phyloP scores from a whole-genome alignment of 2,113 vertebrate species.

The Hippolais icterina region DNA sequence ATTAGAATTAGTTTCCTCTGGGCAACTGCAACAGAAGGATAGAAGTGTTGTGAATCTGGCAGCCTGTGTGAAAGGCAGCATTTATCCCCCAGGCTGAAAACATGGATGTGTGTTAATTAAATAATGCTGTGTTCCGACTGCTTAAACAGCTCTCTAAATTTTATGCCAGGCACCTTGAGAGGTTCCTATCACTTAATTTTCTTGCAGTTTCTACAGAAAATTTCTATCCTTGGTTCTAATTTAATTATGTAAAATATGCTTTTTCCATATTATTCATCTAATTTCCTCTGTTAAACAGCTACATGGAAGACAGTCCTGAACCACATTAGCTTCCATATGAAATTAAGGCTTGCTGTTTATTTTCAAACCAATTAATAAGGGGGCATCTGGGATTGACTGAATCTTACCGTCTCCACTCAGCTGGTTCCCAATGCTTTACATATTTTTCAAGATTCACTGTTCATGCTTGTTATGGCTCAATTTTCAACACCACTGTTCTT shows the following conservation, averaged over 20 bases:
- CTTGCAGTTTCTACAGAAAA: neutral
- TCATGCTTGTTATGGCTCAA: neutral
- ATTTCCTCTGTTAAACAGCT: neutral
- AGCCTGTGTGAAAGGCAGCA: neutral
- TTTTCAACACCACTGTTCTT: neutral
- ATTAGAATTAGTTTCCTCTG: neutral
- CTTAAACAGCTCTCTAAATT: neutral
- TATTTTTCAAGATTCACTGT: neutral
- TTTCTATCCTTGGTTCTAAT: neutral
- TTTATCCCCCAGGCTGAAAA: neutral
- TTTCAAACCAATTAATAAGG: neutral
- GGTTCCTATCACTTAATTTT: neutral
- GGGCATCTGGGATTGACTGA: neutral
- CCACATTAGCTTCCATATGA: neutral
- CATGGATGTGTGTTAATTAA: neutral
- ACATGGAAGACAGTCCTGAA: neutral
- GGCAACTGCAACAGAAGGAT: neutral
- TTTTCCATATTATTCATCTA: neutral
- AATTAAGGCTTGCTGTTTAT: slow-evolving; percentile 21
- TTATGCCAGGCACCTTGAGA: neutral
- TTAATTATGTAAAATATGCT: neutral
- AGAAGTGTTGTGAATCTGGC: neutral
- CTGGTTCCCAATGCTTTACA: neutral
- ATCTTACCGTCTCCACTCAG: neutral
- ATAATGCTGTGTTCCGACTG: neutral